A percentile compares a stretch with the other conserved stretches of the same genome.
Evolutionary conservation across 2,797 vertebrate species (phyloP).

Genomic region (Sandelia bainsii): DNA sequence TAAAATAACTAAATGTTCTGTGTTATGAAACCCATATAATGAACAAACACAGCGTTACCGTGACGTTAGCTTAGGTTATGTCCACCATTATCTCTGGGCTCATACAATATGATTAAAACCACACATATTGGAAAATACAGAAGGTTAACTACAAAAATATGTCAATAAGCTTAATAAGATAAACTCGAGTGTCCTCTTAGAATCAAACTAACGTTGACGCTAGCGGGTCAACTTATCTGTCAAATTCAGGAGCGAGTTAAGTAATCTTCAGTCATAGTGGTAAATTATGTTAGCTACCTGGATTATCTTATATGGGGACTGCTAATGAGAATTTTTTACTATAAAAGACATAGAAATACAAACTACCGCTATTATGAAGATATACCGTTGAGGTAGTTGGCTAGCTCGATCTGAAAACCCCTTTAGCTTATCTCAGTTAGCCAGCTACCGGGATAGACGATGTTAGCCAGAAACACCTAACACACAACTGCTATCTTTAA

Average conservation of each 20-base stretch:
- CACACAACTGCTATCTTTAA: constrained; percentile 3
- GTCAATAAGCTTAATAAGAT: neutral
- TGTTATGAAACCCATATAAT: neutral
- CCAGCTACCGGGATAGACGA: constrained; percentile 43
- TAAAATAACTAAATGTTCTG: neutral
- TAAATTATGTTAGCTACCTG: neutral
- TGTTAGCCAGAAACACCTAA: constrained; percentile 44
- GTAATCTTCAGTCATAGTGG: neutral
- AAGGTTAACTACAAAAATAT: neutral
- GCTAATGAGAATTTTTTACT: fast-evolving
- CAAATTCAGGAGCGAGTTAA: constrained; percentile 49
- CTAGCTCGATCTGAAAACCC: constrained; percentile 33
- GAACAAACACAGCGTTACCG: neutral
- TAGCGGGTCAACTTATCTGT: constrained; percentile 63
- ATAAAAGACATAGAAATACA: neutral
- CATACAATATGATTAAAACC: neutral
- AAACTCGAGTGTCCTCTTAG: neutral
- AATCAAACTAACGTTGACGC: constrained; percentile 30
- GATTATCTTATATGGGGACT: fast-evolving
- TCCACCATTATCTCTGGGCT: neutral
- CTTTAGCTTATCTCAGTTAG: constrained; percentile 51
- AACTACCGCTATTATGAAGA: neutral
- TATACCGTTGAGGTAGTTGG: constrained; percentile 1
- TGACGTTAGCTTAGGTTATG: constrained; percentile 8
- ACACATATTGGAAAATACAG: fast-evolving